Evolutionary conservation across 2,113 vertebrate species (phyloP).

Genomic region (Rafetus swinhoei): DNA sequence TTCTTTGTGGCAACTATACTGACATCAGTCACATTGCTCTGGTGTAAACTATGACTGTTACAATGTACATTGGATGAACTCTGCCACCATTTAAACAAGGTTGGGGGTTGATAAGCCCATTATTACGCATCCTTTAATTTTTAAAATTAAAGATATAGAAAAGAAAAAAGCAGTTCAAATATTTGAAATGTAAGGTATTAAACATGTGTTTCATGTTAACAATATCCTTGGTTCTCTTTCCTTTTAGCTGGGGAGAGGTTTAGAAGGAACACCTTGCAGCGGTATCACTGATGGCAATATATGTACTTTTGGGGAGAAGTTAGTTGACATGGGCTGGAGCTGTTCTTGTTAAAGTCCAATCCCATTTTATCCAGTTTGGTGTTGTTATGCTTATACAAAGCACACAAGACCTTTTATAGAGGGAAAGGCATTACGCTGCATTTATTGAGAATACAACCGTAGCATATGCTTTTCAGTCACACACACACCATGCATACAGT

Average conservation of each 20-base stretch:
- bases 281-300: not conserved
- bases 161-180: not conserved
- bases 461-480: too few species aligned
- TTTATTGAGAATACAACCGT: too few species aligned
- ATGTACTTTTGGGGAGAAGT: not conserved
- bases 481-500: too few species aligned
- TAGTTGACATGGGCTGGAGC: not conserved
- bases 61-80: not conserved
- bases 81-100: not conserved
- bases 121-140: not conserved
- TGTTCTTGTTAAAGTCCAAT: not conserved
- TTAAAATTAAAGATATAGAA: not conserved
- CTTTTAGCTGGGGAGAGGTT: not conserved
- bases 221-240: not conserved
- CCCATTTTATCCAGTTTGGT: not conserved
- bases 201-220: not conserved
- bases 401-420: too few species aligned
- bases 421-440: too few species aligned
- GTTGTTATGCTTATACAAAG: too few species aligned
- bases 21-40: not conserved
- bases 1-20: not conserved
- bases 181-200: not conserved
- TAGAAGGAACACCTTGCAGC: not conserved
- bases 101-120: not conserved
- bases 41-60: not conserved